Evolutionary conservation across 2,113 vertebrate species (phyloP).

Genomic region (Hippocampus guttulatus): DNA sequence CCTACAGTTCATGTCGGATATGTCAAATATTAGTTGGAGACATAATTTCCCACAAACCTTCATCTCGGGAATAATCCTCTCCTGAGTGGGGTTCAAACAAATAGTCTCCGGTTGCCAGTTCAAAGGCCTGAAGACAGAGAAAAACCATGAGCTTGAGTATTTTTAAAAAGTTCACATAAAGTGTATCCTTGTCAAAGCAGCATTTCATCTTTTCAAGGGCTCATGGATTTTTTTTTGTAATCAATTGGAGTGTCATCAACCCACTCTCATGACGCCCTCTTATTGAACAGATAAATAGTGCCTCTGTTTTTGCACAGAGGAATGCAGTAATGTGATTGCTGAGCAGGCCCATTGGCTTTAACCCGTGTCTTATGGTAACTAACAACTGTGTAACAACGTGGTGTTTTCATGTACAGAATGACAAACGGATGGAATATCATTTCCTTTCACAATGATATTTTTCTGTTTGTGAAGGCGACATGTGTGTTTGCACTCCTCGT

Average conservation of each 20-base stretch:
- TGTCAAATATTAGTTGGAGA: too few relatives aligned
- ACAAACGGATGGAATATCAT: too few relatives aligned
- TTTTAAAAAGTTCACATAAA: neutral
- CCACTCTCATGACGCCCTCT: neutral
- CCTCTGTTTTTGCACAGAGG: too few relatives aligned
- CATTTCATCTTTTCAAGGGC: neutral
- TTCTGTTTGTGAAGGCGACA: neutral
- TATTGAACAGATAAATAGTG: neutral
- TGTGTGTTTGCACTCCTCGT: neutral
- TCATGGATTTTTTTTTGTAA: neutral
- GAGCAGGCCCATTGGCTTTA: too few relatives aligned
- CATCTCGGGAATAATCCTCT: slow-evolving; percentile 93
- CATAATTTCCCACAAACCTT: slow-evolving; percentile 74
- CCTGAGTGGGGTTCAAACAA: slow-evolving; percentile 95
- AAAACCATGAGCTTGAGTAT: neutral
- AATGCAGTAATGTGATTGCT: too few relatives aligned
- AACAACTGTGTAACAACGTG: too few relatives aligned
- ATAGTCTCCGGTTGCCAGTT: slow-evolving; percentile 94
- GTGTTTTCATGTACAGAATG: too few relatives aligned
- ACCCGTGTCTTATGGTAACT: too few relatives aligned
- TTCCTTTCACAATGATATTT: neutral
- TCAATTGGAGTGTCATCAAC: neutral
- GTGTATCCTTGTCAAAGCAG: neutral
- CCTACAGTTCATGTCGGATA: neutral
- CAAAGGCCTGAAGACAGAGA: slow-evolving; percentile 79